These are phyloP conservation scores for Cryptophagus acutangulus DNA, from an alignment of 2,888 invertebrate genomes.

Conservation along the genomic window DNA sequence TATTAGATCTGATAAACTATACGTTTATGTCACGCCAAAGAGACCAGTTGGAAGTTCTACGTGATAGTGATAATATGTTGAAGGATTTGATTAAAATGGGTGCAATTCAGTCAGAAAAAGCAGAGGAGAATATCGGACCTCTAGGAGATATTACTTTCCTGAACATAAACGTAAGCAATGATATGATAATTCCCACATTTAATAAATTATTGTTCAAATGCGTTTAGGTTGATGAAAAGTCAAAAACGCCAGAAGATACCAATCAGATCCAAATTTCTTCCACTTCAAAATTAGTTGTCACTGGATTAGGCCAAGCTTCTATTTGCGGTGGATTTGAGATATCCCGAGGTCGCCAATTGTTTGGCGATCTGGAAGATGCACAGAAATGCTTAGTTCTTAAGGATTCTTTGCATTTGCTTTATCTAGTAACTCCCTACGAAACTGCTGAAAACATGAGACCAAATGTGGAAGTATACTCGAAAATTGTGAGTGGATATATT, in stretches of 20 bases:
- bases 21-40: too few relatives aligned
- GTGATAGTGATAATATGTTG: too few relatives aligned
- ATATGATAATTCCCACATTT: too few relatives aligned
- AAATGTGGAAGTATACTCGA: constrained; percentile 54
- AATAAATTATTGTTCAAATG: too few relatives aligned
- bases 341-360: constrained; percentile 63
- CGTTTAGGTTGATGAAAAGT: too few relatives aligned
- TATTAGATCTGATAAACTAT: too few relatives aligned
- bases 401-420: constrained; percentile 80
- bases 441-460: constrained; percentile 54
- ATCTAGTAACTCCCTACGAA: constrained; percentile 79
- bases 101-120: too few relatives aligned
- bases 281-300: constrained; percentile 52
- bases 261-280: too few relatives aligned
- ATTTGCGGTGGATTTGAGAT: constrained; percentile 82
- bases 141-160: constrained; percentile 27
- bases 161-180: too few relatives aligned
- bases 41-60: too few relatives aligned
- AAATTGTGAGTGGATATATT: constrained; percentile 50
- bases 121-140: too few relatives aligned
- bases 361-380: constrained; percentile 68
- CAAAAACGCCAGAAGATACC: too few relatives aligned
- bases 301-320: constrained; percentile 71
- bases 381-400: constrained; percentile 71
- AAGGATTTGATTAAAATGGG: constrained; percentile 48